A percentile compares a stretch with the other conserved stretches of the same genome.
phyloP scores from a whole-genome alignment of 2,888 invertebrate genomes.

The Gandaritis pyraliata region DNA sequence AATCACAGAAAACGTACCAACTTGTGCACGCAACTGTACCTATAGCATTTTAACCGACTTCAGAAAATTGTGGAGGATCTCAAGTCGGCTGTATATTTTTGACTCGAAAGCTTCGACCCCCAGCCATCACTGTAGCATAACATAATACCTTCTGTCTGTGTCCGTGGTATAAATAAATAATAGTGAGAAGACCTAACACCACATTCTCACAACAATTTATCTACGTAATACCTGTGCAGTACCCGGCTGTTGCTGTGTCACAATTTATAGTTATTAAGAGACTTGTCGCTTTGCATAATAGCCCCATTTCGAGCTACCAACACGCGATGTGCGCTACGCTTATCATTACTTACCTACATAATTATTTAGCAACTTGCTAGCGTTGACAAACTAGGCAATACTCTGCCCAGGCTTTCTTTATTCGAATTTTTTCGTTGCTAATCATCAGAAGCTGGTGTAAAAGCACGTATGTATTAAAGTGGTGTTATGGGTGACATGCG shows the following conservation, averaged over 20 bases:
- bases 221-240: conserved; percentile 40
- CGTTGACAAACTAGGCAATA: too few relatives aligned
- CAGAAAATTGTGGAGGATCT: too few relatives aligned
- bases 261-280: not conserved
- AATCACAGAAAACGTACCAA: too few relatives aligned
- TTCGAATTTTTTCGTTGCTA: not conserved
- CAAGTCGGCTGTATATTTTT: too few relatives aligned
- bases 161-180: conserved; percentile 19
- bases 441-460: not conserved
- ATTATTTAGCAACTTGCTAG: too few relatives aligned
- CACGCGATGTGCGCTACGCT: too few relatives aligned
- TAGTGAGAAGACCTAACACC: conserved; percentile 38
- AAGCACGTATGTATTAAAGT: not conserved
- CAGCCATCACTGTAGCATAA: not conserved
- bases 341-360: too few relatives aligned
- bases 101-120: too few relatives aligned
- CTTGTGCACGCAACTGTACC: too few relatives aligned
- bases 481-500: not conserved
- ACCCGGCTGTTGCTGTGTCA: conserved; percentile 11
- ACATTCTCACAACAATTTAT: conserved; percentile 61
- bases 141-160: not conserved
- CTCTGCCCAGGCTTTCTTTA: too few relatives aligned
- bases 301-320: too few relatives aligned
- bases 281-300: not conserved
- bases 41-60: too few relatives aligned